Percentiles rank a stretch among this genome's conserved stretches.
phyloP scores from a whole-genome alignment of 2,113 vertebrate genomes.

The Cromileptes altivelis region DNA sequence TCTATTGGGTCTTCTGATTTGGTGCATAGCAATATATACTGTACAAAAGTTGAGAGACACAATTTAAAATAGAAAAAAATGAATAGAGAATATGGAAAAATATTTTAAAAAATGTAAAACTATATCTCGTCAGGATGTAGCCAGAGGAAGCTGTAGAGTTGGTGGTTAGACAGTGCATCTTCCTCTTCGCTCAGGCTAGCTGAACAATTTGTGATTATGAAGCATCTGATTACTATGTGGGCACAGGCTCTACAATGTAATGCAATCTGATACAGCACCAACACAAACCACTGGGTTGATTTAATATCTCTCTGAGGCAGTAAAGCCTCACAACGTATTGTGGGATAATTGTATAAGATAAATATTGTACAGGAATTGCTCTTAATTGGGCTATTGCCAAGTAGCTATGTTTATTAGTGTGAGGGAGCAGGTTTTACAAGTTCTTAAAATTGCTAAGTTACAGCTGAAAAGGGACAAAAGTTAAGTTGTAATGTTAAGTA shows the following conservation, averaged over 20 bases:
- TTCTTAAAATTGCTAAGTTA: background rate
- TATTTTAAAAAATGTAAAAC: too few species aligned
- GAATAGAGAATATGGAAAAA: too few species aligned
- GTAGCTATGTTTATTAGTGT: background rate
- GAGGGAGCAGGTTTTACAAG: background rate
- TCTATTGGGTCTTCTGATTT: too few species aligned
- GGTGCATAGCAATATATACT: too few species aligned
- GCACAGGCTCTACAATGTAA: background rate
- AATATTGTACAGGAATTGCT: background rate
- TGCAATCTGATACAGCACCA: background rate
- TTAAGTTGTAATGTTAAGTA: too few species aligned
- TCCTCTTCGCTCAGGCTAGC: background rate
- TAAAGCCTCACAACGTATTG: background rate
- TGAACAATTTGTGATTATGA: background rate
- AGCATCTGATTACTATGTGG: slow-evolving; percentile 5
- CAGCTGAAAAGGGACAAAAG: too few species aligned
- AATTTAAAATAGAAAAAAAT: too few species aligned
- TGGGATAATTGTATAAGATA: background rate
- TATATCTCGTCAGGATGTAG: background rate
- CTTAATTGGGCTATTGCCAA: background rate
- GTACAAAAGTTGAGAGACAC: too few species aligned
- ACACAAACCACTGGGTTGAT: background rate
- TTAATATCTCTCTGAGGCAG: background rate
- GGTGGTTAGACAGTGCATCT: background rate
- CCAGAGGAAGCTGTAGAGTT: background rate